These are phyloP conservation scores for Thaumetopoea pityocampa DNA, from an alignment of 1,140 invertebrate species.

Conservation along the genomic window DNA sequence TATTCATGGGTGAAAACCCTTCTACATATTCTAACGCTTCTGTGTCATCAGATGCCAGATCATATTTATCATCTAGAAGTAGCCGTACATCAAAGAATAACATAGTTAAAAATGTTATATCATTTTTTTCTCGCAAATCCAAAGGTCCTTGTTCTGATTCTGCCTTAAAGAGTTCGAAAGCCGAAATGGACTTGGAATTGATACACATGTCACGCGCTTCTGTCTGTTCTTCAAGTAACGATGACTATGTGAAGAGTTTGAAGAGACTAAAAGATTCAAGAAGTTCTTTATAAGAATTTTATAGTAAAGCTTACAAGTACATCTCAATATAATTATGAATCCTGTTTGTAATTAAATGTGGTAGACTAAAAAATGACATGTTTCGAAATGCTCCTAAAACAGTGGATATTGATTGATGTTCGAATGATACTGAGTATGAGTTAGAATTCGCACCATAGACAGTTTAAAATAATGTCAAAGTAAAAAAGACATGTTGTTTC, in stretches of 20 bases:
- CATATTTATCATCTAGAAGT: conserved; percentile 26
- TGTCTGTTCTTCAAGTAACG: conserved; percentile 44
- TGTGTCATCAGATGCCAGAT: conserved; percentile 28
- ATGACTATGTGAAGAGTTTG: conserved; percentile 25
- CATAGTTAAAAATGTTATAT: conserved; percentile 42
- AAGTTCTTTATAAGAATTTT: conserved; percentile 29
- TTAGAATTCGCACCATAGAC: too few relatives aligned
- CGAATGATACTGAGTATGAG: too few relatives aligned
- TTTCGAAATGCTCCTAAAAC: too few relatives aligned
- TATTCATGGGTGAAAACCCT: conserved; percentile 42
- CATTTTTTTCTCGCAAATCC: conserved; percentile 33
- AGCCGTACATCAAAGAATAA: conserved; percentile 56
- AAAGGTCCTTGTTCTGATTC: conserved; percentile 45
- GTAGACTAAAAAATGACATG: too few relatives aligned
- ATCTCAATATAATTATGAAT: too few relatives aligned
- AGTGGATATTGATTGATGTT: too few relatives aligned
- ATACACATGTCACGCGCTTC: conserved; percentile 53
- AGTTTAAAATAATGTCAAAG: too few relatives aligned
- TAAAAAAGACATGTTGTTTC: too few relatives aligned
- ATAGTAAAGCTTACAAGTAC: too few relatives aligned
- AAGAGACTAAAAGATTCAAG: conserved; percentile 30
- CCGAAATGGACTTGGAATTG: conserved; percentile 41
- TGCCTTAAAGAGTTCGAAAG: conserved; percentile 25
- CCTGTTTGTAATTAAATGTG: too few relatives aligned
- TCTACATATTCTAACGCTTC: conserved; percentile 47